Evolutionary conservation across 2,113 vertebrate species (phyloP), one percentile per base, ranked within the genome.

Genomic region (Ovis canadensis): DNA sequence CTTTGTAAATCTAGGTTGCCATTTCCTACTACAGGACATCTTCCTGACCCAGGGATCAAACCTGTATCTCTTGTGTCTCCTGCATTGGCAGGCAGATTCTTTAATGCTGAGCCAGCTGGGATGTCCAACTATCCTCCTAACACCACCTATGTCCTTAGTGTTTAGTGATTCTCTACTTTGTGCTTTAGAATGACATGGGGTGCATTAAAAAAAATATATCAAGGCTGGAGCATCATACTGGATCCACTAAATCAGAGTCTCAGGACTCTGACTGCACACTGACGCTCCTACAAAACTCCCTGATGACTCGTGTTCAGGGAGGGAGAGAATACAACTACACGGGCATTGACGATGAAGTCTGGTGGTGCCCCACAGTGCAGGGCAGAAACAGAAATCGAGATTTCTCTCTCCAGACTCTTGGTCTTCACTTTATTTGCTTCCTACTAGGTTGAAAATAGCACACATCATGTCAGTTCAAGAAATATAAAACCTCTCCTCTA

Each of bases 261-360:
- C 33, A 45, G 33, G 29, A 57, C 27, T 52, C 36, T 50, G 36
- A 17, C 21, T 23, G 14, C 12, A 17, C 33, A 2, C 33, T 43
- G 43, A 29, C 1, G 17, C 64, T 62, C 40, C 50, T 5, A 31
- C 55, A 78, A 67, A 50, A 3, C 88, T 71, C 33, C 9, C 14
- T 3, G 31, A 23, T 52, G 25, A 23, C 5, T 21, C 6, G 36
- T 27, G 9, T 1, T 15, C 40, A 33, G 60, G 3, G 5, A 89
- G 17, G 31, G 43, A 45, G n/a, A n/a, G 50, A 64, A 36, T 1
- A 23, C 13, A 7, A 1, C 19, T 16, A 1, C 19, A 29, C 1
- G 9, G 0, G 3, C 1, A 21, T 11, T 13, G 54, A 16, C 2
- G 31, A 3, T n/a, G 10, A n/a, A 21, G 8, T 16, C 25, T 27